Percentiles rank a stretch among this genome's conserved stretches.
Conservation (phyloP, 2,797 vertebrate species). For the Sus cebifrons region DNA sequence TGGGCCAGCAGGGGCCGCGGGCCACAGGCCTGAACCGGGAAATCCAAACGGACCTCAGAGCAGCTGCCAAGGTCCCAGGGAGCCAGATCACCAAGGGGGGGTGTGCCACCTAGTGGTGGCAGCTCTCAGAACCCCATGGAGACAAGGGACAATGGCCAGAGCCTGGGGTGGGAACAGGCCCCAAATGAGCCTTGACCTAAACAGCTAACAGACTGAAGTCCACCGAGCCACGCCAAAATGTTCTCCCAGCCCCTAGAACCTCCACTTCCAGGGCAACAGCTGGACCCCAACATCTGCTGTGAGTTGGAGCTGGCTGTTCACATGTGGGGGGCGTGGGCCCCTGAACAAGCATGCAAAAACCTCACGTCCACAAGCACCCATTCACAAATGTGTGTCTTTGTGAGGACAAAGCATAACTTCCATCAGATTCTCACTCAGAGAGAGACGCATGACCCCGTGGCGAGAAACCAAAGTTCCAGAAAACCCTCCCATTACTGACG, state of each 20-base stretch:
- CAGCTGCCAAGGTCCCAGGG: not conserved
- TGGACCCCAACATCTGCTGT: fast-evolving
- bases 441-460: not conserved
- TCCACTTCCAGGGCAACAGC: not conserved
- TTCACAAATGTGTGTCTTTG: fast-evolving
- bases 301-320: fast-evolving
- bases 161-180: fast-evolving
- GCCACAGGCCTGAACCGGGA: not conserved
- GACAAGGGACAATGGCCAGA: fast-evolving
- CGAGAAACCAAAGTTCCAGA: not conserved
- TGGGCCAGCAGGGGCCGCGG: not conserved
- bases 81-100: not conserved
- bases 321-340: fast-evolving
- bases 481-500: not conserved
- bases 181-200: not conserved
- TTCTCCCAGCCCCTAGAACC: too few relatives aligned
- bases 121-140: not conserved
- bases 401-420: too few relatives aligned
- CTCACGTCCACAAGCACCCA: not conserved
- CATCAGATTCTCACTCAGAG: not conserved
- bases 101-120: constrained; percentile 69
- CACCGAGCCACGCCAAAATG: not conserved
- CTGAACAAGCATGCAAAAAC: not conserved
- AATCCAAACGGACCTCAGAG: not conserved
- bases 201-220: not conserved